These are phyloP conservation scores for Dendrolimus punctatus DNA, from an alignment of 1,140 invertebrate genomes.

Conservation along the genomic window DNA sequence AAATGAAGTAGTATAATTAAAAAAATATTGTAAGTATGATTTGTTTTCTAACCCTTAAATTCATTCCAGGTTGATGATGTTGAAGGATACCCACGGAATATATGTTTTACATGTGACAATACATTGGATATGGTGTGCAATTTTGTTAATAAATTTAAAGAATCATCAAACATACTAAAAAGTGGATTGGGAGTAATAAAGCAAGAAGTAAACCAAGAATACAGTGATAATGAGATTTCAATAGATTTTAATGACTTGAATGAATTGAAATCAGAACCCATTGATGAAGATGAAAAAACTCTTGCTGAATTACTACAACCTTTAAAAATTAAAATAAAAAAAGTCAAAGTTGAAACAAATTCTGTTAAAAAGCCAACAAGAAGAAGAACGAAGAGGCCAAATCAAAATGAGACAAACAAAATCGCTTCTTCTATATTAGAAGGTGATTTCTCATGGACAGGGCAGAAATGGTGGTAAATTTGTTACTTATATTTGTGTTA, in stretches of 20 bases:
- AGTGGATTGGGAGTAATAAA: constrained; percentile 34
- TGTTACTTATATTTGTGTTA: constrained; percentile 11
- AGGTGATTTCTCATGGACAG: constrained; percentile 46
- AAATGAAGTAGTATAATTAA: constrained; percentile 2
- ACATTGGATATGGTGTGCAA: constrained; percentile 29
- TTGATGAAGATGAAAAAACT: constrained; percentile 14
- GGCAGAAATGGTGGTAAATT: constrained; percentile 57
- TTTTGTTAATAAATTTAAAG: constrained; percentile 49
- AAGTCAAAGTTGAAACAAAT: constrained; percentile 9
- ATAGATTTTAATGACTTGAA: constrained; percentile 27
- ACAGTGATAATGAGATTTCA: constrained; percentile 17
- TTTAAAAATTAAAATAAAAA: constrained; percentile 19
- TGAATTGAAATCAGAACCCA: constrained; percentile 16
- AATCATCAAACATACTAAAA: constrained; percentile 39
- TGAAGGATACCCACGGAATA: constrained; percentile 42
- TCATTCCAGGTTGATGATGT: constrained; percentile 49
- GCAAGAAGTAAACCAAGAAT: constrained; percentile 25
- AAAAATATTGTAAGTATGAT: neutral
- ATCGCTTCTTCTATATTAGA: constrained; percentile 52
- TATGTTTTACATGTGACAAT: constrained; percentile 43
- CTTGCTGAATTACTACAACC: constrained; percentile 20
- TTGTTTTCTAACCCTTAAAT: no score
- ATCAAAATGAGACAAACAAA: constrained; percentile 25
- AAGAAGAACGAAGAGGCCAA: constrained; percentile 8
- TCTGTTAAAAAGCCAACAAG: constrained; percentile 8